Evolutionary conservation across 2,888 invertebrate genomes (phyloP), one percentile per base, ranked within the genome.

Genomic region (Drosophila algonquin): DNA sequence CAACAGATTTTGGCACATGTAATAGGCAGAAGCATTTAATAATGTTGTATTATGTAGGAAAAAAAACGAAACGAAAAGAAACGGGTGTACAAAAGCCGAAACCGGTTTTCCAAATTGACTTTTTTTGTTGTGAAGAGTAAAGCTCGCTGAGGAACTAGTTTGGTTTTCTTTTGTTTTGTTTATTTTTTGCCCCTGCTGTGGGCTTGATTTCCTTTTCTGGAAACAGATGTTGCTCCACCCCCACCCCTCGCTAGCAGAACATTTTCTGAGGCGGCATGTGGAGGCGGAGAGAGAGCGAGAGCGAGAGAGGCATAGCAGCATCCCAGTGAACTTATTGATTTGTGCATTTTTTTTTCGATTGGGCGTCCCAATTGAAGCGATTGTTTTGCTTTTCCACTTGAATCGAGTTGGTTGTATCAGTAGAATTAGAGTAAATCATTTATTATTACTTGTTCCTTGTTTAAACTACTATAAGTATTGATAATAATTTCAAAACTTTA

Each of bases 171-270:
- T 63, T 61, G 72, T 65, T 73, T 75, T 61, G 72, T 65, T 73
- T 75, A 62, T 60, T 71, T 61, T 50, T 64, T 61, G 24, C 44
- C 27, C 45, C 24, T 51, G 65, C 35, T 18, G 35, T 44, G 32
- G 67, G 69, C 73, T 72, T 75, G 68, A 80, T 87, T 87, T 83
- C 83, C 87, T 87, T 83, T 83, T 87, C 68, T 78, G 87, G 87
- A 86, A 71, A 87, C 87, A 84, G 63, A 87, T 87, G 87, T 78
- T 83, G 84, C 67, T 35, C 40, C n/a, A 6, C 40, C 35, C 7
- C 40, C 1, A 14, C 40, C 14, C n/a, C 35, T 14, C 40, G 1
- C n/a, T 7, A 14, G 63, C 71, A 85, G 85, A 81, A 84, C 81
- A 57, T 52, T 52, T 74, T 61, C 44, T 63, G 52, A 47, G 67